A percentile compares a stretch with the other conserved stretches of the same genome.
Evolutionary conservation across 2,888 invertebrate species (phyloP).

Genomic region (Pilophorus perplexus): DNA sequence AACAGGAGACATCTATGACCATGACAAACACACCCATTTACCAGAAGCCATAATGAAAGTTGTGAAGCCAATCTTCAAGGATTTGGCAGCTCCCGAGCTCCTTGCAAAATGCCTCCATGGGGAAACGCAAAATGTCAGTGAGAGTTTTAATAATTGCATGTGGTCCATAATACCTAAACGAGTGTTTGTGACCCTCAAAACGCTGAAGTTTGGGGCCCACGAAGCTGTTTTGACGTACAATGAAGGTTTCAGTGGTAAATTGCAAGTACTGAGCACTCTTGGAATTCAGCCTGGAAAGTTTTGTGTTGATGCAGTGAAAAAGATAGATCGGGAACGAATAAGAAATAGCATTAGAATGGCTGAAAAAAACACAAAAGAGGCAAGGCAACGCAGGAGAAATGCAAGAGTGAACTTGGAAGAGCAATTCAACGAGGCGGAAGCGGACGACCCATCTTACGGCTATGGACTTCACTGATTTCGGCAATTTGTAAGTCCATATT

Average conservation of each 20-base stretch:
- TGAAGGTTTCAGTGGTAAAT: not conserved
- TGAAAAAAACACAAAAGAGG: too few species aligned
- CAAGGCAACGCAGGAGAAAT: too few species aligned
- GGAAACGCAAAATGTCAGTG: not conserved
- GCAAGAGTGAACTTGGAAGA: too few species aligned
- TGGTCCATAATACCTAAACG: slow-evolving; percentile 1
- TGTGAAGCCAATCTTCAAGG: not conserved
- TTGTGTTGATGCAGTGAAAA: too few species aligned
- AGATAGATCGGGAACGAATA: too few species aligned
- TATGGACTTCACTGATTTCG: too few species aligned
- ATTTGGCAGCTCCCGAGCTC: not conserved
- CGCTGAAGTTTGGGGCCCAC: too few species aligned
- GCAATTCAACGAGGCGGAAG: too few species aligned
- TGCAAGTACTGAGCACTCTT: not conserved
- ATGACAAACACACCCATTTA: not conserved
- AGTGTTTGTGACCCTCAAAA: slow-evolving; percentile 2
- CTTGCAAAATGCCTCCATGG: slow-evolving; percentile 7
- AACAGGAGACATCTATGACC: not conserved
- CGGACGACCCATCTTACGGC: too few species aligned
- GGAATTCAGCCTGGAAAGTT: slow-evolving; percentile 2
- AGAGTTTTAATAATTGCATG: not conserved
- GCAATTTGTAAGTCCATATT: too few species aligned
- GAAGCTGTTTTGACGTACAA: not conserved
- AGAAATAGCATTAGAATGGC: too few species aligned
- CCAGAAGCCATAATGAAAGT: not conserved